Conservation (phyloP, 1,140 invertebrate species). For the Drosophila nasuta region DNA sequence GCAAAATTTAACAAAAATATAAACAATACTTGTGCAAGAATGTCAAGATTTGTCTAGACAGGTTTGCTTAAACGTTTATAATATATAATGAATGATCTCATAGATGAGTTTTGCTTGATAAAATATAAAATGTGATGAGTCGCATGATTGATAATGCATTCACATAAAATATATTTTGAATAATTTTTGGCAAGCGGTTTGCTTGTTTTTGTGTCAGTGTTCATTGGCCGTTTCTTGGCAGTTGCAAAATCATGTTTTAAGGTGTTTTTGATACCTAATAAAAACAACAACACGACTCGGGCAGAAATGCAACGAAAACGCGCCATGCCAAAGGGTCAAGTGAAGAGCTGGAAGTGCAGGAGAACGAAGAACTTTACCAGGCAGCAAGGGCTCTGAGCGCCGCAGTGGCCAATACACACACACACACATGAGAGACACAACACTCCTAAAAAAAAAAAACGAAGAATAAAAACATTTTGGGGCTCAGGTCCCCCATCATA, state of each 20-base stretch:
- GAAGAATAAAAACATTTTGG: constrained; percentile 27
- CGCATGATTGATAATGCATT: no score
- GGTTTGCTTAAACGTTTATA: constrained; percentile 10
- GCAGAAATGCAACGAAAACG: constrained; percentile 57
- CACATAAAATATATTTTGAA: not conserved
- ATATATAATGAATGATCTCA: not conserved
- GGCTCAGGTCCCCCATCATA: constrained; percentile 47
- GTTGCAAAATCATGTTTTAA: constrained; percentile 83
- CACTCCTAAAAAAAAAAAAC: not conserved
- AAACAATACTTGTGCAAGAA: not conserved
- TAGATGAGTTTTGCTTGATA: not conserved
- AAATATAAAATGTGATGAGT: not conserved
- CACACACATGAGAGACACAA: constrained; percentile 7
- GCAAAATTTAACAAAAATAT: not conserved
- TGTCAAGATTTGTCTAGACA: not conserved
- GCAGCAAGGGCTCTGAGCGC: constrained; percentile 36
- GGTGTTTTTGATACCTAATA: constrained; percentile 84
- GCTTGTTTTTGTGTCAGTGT: constrained; percentile 53
- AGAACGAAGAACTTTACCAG: constrained; percentile 4
- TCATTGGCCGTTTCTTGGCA: constrained; percentile 54
- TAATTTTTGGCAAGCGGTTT: constrained; percentile 2
- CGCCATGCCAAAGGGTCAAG: constrained; percentile 65
- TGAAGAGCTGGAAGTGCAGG: constrained; percentile 35
- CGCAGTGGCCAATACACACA: constrained; percentile 34
- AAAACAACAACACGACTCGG: constrained; percentile 74